Evolutionary conservation across 1,140 invertebrate genomes (phyloP).

Genomic region (Drosophila willistoni): DNA sequence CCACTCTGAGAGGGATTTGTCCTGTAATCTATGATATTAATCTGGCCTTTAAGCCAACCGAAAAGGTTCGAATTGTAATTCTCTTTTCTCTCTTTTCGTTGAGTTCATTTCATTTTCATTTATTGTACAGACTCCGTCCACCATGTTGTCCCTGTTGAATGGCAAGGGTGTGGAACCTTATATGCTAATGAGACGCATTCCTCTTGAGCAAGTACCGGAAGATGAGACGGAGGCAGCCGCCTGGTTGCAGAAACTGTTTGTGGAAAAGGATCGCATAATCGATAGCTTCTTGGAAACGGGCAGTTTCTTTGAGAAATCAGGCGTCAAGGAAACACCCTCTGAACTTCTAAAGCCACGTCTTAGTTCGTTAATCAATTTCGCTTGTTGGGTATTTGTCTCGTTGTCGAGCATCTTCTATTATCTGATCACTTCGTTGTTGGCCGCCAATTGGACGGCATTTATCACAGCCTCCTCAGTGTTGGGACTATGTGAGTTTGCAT

Average conservation of each 20-base stretch:
- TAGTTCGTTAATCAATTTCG: slow-evolving; percentile 89
- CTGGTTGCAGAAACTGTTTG: slow-evolving; percentile 89
- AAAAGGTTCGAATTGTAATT: slow-evolving; percentile 66
- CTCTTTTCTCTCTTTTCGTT: slow-evolving; percentile 52
- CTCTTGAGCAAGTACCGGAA: slow-evolving; percentile 91
- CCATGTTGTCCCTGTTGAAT: slow-evolving; percentile 91
- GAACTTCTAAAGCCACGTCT: slow-evolving; percentile 85
- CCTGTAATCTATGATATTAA: slow-evolving; percentile 94
- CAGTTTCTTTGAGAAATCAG: slow-evolving; percentile 91
- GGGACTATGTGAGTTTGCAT: slow-evolving; percentile 87
- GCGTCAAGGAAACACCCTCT: slow-evolving; percentile 86
- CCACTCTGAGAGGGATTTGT: slow-evolving; percentile 89
- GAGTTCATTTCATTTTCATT: background rate
- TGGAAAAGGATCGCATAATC: slow-evolving; percentile 89
- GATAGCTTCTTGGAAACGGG: slow-evolving; percentile 93
- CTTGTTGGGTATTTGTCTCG: slow-evolving; percentile 88
- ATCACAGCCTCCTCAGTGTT: slow-evolving; percentile 88
- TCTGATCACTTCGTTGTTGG: slow-evolving; percentile 87
- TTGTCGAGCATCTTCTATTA: slow-evolving; percentile 89
- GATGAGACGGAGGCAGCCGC: slow-evolving; percentile 90
- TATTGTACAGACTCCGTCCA: slow-evolving; percentile 85
- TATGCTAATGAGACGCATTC: slow-evolving; percentile 92
- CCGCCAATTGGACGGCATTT: slow-evolving; percentile 89
- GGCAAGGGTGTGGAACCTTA: slow-evolving; percentile 90
- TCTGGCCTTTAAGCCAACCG: slow-evolving; percentile 89